These are phyloP conservation scores for Plagodis pulveraria DNA, from an alignment of 2,888 invertebrate species.

Conservation along the genomic window DNA sequence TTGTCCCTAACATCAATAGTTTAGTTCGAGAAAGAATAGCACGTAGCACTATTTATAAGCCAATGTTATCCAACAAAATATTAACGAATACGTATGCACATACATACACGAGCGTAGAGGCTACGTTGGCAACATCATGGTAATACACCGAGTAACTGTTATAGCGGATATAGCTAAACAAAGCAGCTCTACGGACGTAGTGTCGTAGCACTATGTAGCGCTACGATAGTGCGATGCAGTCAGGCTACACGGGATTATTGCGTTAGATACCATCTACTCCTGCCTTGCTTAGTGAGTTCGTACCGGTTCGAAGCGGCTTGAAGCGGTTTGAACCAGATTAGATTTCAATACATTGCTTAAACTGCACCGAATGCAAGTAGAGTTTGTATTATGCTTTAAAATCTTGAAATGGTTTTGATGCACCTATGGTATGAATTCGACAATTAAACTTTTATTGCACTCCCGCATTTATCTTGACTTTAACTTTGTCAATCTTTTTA, in stretches of 20 bases:
- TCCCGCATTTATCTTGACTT: too few species aligned
- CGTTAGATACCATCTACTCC: constrained; percentile 13
- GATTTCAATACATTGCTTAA: neutral
- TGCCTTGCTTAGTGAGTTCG: neutral
- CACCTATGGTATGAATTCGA: too few species aligned
- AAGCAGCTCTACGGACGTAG: neutral
- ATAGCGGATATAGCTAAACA: neutral
- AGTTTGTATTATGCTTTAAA: too few species aligned
- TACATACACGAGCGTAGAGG: too few species aligned
- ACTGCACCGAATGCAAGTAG: neutral
- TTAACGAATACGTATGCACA: too few species aligned
- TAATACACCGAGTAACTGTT: neutral
- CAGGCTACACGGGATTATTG: constrained; percentile 12
- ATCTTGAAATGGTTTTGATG: too few species aligned
- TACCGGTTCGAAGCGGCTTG: neutral
- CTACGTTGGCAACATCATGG: neutral
- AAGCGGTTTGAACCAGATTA: constrained; percentile 6
- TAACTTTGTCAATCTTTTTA: too few species aligned
- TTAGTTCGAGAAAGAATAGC: too few species aligned
- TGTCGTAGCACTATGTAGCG: neutral
- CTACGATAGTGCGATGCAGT: constrained; percentile 4
- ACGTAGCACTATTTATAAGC: too few species aligned
- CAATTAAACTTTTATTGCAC: too few species aligned
- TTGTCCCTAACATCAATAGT: too few species aligned
- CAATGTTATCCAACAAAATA: too few species aligned